Conservation (phyloP, 2,797 vertebrate species). For the Phataginus tetradactyla region DNA sequence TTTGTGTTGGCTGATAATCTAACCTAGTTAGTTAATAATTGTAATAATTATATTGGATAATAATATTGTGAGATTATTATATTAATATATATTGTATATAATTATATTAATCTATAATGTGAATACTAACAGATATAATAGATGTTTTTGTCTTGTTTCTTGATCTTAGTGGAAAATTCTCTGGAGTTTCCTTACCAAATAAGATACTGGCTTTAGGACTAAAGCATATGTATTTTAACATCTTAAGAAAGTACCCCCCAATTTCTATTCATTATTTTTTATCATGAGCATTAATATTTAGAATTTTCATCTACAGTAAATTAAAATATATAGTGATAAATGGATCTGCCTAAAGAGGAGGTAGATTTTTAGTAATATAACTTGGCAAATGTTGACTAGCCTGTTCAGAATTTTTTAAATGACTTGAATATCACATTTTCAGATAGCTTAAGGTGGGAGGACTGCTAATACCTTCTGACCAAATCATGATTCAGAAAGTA, state of each 20-base stretch:
- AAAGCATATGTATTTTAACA: not conserved
- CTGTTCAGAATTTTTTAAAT: constrained; percentile 12
- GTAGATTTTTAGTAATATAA: not conserved
- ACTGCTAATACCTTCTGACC: not conserved
- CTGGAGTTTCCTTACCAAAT: not conserved
- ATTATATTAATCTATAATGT: not conserved
- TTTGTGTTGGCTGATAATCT: not conserved
- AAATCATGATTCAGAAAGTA: not conserved
- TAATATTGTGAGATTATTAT: too few species aligned
- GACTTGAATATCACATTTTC: not conserved
- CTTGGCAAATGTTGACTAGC: not conserved
- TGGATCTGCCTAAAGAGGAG: not conserved
- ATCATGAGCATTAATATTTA: constrained; percentile 3
- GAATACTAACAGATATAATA: not conserved
- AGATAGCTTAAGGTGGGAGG: not conserved
- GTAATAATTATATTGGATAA: too few species aligned
- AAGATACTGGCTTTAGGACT: not conserved
- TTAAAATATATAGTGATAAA: constrained; percentile 28
- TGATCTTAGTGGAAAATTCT: constrained; percentile 18
- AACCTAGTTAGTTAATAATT: not conserved
- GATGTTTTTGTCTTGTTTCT: not conserved
- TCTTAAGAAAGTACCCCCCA: not conserved
- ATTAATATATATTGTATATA: too few species aligned
- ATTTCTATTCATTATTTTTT: constrained; percentile 18
- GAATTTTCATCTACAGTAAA: not conserved